Base-by-base conservation (phyloP, 2,113 vertebrate species). In the Synodontis membranacea region DNA sequence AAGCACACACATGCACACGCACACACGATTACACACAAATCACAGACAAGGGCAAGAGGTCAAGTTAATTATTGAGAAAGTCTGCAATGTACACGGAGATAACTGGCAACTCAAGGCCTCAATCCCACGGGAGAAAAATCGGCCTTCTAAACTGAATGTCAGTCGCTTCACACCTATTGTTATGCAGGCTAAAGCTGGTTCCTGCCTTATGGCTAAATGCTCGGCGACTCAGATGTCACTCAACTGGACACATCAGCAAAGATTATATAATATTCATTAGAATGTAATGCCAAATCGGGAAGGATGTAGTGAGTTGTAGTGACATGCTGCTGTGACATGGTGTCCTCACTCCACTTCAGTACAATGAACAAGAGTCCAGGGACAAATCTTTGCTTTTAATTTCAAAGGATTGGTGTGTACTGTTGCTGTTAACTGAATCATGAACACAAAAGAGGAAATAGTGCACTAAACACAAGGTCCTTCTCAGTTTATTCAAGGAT, bases 61-160 rank as follows among this genome's bases (percentile, higher is more conserved):
- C 44, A 82, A 84, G 88, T 89, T 90, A 86, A 88, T 88, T 64
- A 88, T 90, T 90, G 76, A 84, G 64, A 74, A 52, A 66, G 78
- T 56, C 56, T 60, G 42, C 84, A 64, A 81, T 56, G 83, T 80
- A 72, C 79, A 85, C 83, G 86, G 58, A 84, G 76, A 82, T 78
- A 86, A 87, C 85, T 48, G 58, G 80, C 72, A 82, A 86, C 76
- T 82, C 88, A 90, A 89, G 88, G 89, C 68, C 86, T 64, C 34
- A 28, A 79, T 46, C 72, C 58, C 60, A 72, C 15, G 78, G 76
- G 83, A 72, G 68, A 79, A 86, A 82, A 80, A 25, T 25, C 11
- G 8, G 52, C 64, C 62, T 87, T 80, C 75, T 82, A 39, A 84
- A 60, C 21, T 48, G 60, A 79, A 76, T n/a, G 11, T 64, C 58